Conservation (phyloP, 2,113 vertebrate species). For the Macquaria australasica region DNA sequence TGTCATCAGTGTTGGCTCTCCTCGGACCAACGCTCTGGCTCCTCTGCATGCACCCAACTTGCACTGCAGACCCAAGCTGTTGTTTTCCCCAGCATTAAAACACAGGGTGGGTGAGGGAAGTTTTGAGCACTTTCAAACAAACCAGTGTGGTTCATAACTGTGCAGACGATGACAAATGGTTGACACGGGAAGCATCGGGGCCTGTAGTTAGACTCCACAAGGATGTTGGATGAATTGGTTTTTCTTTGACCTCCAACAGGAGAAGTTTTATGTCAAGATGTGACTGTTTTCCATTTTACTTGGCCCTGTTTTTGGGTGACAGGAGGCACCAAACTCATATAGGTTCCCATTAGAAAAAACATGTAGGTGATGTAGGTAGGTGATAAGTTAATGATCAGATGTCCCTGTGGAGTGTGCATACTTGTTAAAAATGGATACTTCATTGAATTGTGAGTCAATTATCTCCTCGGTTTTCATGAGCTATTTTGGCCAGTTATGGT, state of each 20-base stretch:
- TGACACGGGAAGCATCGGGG: slow-evolving; percentile 36
- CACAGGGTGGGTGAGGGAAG: slow-evolving; percentile 9
- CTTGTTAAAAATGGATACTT: not conserved
- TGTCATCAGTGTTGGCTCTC: slow-evolving; percentile 14
- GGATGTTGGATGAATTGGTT: slow-evolving; percentile 8
- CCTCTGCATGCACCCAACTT: slow-evolving; percentile 42
- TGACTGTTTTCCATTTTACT: not conserved
- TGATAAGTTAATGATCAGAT: not conserved
- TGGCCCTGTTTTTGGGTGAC: not conserved
- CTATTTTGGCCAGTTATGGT: not conserved
- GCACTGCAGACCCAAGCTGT: slow-evolving; percentile 42
- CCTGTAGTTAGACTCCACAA: slow-evolving; percentile 5
- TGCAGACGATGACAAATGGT: slow-evolving; percentile 34
- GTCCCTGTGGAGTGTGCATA: not conserved
- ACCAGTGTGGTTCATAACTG: slow-evolving; percentile 24
- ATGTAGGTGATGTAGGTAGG: not conserved
- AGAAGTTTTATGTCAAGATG: not conserved
- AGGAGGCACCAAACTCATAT: not conserved
- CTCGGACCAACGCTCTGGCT: slow-evolving; percentile 28
- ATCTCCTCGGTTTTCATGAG: not conserved
- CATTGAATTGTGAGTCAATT: not conserved
- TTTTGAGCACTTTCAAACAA: slow-evolving; percentile 52
- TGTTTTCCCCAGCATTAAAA: slow-evolving; percentile 45
- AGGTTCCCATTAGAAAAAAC: not conserved
- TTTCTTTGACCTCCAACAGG: not conserved